Evolutionary conservation across 2,797 vertebrate species (phyloP).

Genomic region (Nasua narica): DNA sequence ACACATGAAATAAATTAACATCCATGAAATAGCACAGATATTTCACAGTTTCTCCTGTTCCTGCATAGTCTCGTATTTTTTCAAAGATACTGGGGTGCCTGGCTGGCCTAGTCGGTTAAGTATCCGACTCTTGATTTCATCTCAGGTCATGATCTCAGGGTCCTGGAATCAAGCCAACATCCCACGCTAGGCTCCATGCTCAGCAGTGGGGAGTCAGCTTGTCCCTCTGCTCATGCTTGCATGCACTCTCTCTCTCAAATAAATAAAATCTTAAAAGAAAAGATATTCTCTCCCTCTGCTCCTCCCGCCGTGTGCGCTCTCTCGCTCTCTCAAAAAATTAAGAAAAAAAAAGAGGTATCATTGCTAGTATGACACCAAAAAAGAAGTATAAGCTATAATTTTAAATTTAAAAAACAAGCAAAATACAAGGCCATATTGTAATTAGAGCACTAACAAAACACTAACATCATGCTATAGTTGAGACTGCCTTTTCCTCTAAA

Average conservation of each 20-base stretch:
- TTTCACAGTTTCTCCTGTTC: background rate
- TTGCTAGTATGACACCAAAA: background rate
- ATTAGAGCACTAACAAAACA: slow-evolving; percentile 8
- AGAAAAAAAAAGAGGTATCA: background rate
- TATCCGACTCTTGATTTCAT: background rate
- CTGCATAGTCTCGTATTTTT: background rate
- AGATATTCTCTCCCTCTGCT: background rate
- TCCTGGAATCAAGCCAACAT: background rate
- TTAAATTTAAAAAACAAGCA: slow-evolving; percentile 28
- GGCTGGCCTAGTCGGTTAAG: background rate
- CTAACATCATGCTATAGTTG: background rate
- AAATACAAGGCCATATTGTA: background rate
- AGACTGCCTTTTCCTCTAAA: background rate
- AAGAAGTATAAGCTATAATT: background rate
- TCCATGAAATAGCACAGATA: background rate
- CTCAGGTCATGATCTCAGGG: background rate
- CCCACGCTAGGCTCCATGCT: background rate
- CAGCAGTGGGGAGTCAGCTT: background rate
- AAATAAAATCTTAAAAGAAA: background rate
- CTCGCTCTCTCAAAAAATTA: background rate
- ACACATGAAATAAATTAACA: slow-evolving; percentile 32
- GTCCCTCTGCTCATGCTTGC: background rate
- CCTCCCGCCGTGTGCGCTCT: no score
- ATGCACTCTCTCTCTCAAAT: background rate
- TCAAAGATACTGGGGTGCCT: background rate